Evolutionary conservation across 2,797 vertebrate species (phyloP).

Genomic region (Monodelphis domestica): DNA sequence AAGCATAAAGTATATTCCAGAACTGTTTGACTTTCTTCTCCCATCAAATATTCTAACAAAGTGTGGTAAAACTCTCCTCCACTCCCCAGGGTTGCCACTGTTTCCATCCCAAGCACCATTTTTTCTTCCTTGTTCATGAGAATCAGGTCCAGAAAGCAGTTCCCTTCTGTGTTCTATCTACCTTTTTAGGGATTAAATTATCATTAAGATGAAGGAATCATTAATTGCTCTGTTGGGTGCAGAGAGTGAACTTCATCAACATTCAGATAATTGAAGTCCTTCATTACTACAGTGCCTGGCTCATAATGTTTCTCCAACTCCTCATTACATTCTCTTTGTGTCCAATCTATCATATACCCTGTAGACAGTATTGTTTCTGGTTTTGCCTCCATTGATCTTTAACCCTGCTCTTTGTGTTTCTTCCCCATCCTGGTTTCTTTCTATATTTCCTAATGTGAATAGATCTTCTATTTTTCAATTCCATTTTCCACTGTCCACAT

Average conservation of each 20-base stretch:
- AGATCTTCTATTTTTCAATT: neutral
- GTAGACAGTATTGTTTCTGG: neutral
- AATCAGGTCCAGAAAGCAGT: neutral
- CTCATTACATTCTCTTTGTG: neutral
- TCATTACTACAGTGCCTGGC: neutral
- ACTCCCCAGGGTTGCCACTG: neutral
- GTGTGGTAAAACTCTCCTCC: neutral
- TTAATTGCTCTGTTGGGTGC: neutral
- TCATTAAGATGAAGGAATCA: neutral
- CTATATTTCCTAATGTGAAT: neutral
- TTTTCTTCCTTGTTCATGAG: neutral
- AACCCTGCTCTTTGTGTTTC: neutral
- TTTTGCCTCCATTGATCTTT: neutral
- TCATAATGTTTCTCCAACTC: neutral
- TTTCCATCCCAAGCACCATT: neutral
- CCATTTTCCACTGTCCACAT: neutral
- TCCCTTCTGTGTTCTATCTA: neutral
- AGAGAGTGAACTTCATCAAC: neutral
- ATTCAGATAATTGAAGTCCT: neutral
- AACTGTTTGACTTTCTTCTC: neutral
- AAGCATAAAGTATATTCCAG: neutral
- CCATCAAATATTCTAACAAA: neutral
- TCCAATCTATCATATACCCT: neutral
- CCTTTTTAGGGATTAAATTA: neutral
- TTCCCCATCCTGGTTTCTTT: neutral